Conservation (phyloP, 2,113 vertebrate species). For the Galemys pyrenaicus region DNA sequence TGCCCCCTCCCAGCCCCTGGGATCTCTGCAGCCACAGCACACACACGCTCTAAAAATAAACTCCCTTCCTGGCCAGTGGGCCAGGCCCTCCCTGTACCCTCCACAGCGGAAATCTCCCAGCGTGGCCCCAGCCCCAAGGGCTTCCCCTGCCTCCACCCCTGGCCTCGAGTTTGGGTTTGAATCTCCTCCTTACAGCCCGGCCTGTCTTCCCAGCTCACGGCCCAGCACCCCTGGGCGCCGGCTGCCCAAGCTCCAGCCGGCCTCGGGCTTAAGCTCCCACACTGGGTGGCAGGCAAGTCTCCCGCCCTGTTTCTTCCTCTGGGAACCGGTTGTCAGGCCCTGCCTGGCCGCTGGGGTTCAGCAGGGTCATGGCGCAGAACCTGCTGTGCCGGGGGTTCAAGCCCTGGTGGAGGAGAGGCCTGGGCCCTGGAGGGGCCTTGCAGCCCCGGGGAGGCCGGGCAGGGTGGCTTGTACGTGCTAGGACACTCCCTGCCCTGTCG, state of each 20-base stretch:
- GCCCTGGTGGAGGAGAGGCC: not conserved
- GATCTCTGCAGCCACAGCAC: not conserved
- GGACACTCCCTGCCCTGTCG: not conserved
- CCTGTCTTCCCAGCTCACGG: not conserved
- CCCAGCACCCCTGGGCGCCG: not conserved
- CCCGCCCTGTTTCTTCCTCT: not conserved
- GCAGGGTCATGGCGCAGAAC: too few relatives aligned
- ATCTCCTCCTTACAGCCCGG: fast-evolving
- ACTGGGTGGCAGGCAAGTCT: too few relatives aligned
- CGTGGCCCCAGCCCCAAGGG: fast-evolving
- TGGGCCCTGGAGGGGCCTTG: not conserved
- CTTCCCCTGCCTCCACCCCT: fast-evolving
- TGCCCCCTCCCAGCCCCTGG: not conserved
- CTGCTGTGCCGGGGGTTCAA: too few relatives aligned
- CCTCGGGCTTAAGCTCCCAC: too few relatives aligned
- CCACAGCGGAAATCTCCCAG: not conserved
- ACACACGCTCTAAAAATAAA: slow-evolving; percentile 72
- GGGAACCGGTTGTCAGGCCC: not conserved
- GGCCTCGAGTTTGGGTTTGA: not conserved
- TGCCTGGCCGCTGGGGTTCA: too few relatives aligned
- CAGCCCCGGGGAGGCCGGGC: not conserved
- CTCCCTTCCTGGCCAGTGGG: not conserved
- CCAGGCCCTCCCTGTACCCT: not conserved
- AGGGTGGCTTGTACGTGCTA: not conserved
- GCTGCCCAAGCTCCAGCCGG: not conserved